phyloP scores from a whole-genome alignment of 2,888 invertebrate species.

The Plebejus anna region DNA sequence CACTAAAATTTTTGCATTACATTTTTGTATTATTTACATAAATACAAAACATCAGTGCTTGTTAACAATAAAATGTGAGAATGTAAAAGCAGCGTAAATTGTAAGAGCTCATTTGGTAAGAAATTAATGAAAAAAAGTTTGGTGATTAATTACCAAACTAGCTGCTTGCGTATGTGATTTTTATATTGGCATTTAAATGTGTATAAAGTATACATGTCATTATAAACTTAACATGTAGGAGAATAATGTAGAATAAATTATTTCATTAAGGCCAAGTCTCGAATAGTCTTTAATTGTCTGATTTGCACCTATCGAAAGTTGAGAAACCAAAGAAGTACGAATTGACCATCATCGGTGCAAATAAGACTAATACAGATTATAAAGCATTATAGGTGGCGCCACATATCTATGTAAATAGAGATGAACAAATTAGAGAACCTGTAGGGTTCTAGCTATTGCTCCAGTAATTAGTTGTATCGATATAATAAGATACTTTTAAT shows the following conservation, averaged over 20 bases:
- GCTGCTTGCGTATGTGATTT: not conserved
- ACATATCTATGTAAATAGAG: slow-evolving; percentile 17
- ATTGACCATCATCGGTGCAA: slow-evolving; percentile 16
- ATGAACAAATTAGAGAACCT: slow-evolving; percentile 10
- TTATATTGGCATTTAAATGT: slow-evolving; percentile 21
- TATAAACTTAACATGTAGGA: not conserved
- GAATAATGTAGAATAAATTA: slow-evolving; percentile 45
- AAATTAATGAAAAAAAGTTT: not conserved
- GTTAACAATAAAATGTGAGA: not conserved
- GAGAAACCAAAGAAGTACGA: slow-evolving; percentile 21
- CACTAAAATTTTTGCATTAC: not conserved
- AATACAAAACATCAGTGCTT: not conserved
- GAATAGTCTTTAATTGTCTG: slow-evolving; percentile 52
- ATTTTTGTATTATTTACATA: not conserved
- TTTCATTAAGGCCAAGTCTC: slow-evolving; percentile 41
- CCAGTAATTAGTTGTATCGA: slow-evolving; percentile 11
- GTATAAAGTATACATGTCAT: slow-evolving; percentile 12
- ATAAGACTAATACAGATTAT: slow-evolving; percentile 18
- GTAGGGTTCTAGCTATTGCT: not conserved
- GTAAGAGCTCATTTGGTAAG: not conserved
- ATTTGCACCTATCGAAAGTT: slow-evolving; percentile 32
- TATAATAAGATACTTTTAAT: slow-evolving; percentile 6
- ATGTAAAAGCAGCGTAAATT: not conserved
- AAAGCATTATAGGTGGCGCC: not conserved
- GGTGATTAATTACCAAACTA: not conserved